Base-by-base conservation (phyloP, 2,797 vertebrate genomes). In the Atherinosoma microstoma region DNA sequence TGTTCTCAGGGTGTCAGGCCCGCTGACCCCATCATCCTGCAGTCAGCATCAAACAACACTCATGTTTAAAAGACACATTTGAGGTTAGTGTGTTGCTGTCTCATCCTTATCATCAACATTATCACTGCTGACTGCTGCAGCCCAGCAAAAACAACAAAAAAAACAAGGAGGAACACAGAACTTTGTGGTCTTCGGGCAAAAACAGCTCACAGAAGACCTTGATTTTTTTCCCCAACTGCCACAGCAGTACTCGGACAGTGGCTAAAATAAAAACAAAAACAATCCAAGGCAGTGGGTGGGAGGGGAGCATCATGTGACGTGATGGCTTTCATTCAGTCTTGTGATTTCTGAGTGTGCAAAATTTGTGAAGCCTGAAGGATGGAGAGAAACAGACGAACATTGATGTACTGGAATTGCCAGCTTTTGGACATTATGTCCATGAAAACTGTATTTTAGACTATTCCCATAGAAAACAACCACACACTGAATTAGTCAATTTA, bases 301-400 rank as follows among this genome's bases (percentile, higher is more conserved):
- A 70, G 75, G 67, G 64, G 32, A 36, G 65, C 20, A 30, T 84
- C 92, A 92, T 93, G 88, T 93, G 90, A 93, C 85, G 36, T 36
- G 3, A 20, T 3, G 38, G 64, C 75, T 91, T 88, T 86, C 49
- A 63, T 84, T 79, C 62, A 78, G 92, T 93, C 93, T 93, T 92
- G 92, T 93, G 92, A 94, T 92, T 87, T 79, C 62, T 73, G 70
- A 87, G 81, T 73, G 80, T 64, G 76, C 49, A 83, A 83, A 84
- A 84, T 64, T 78, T 85, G 83, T 77, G 62, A 80, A 82, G 84
- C 82, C 63, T 54, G 62, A 57, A 78, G 82, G 74, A 78, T 24
- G 35, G 36, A 75, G 42, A 54, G 57, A 64, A 74, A 79, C 58
- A 67, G 51, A 45, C 4, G 57, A 12, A 9, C 62, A 75, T 7